Evolutionary conservation across 2,888 invertebrate genomes (phyloP), one percentile per base, ranked within the genome.

Genomic region (Amphiduros pacificus): DNA sequence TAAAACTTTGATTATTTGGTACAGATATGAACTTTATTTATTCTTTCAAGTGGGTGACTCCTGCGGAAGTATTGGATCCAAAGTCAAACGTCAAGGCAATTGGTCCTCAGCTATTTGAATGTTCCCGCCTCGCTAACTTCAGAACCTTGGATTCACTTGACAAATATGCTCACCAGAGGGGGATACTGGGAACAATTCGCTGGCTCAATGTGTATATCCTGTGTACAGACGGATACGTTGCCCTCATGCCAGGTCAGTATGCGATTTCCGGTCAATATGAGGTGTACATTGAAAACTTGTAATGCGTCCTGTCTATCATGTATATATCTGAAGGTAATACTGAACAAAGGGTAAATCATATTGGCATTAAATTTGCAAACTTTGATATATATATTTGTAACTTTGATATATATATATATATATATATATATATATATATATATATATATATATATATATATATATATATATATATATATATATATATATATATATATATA

Each of bases 21-120:
- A 50, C 49, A 2, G n/a, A 0, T 48, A 22, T 26, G 1, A 28
- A 55, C 53, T 50, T 62, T 36, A 28, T 36, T 36, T 11, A 9
- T 20, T 55, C 28, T 9, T 36, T 60, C n/a, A 48, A 60, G 60
- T 60, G 60, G 60, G 32, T 60, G 48, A 41, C 32, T 20, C 60
- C 60, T 2, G 36, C 26, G 2, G 49, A 60, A 22, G 28, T 44
- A n/a, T 44, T 60, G 27, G 55, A 49, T 14, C 22, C 31, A 44
- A 44, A n/a, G 5, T 20, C 22, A 4, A 20, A n/a, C 5, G 44
- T n/a, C n/a, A 44, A 44, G n/a, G n/a, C 5, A 20, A 29, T 22
- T 26, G 31, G 36, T 4, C 54, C 55, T n/a, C 60, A 63, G 28
- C 50, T 28, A 29, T 56, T 50, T 32, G 63, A 60, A 52, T 31